phyloP scores from a whole-genome alignment of 2,888 invertebrate genomes.

The Ephialtes manifestator region DNA sequence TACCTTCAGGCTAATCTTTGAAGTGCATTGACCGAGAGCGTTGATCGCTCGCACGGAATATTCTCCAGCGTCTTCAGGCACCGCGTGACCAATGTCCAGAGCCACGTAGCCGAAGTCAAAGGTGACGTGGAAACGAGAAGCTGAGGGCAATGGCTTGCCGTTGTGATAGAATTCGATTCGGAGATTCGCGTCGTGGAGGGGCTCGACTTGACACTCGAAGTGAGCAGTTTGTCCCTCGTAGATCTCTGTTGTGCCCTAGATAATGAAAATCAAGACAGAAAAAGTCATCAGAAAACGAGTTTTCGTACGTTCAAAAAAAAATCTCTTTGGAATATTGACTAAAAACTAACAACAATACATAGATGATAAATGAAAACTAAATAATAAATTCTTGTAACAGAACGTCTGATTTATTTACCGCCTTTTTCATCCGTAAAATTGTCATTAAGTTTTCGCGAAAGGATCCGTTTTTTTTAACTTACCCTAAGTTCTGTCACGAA shows the following conservation, averaged over 20 bases:
- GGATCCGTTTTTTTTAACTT: conserved; percentile 69
- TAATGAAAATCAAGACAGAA: not conserved
- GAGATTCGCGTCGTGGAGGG: conserved; percentile 95
- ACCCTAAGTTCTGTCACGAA: conserved; percentile 93
- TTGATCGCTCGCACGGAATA: conserved; percentile 98
- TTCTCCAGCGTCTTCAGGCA: conserved; percentile 98
- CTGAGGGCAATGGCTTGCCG: conserved; percentile 96
- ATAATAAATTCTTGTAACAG: too few relatives aligned
- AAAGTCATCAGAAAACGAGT: not conserved
- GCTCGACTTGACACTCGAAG: conserved; percentile 97
- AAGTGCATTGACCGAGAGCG: conserved; percentile 95
- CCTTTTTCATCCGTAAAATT: too few relatives aligned
- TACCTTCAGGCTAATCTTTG: conserved; percentile 93
- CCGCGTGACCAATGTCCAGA: conserved; percentile 96
- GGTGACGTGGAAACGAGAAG: conserved; percentile 96
- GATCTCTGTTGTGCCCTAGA: conserved; percentile 93
- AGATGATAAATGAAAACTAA: too few relatives aligned
- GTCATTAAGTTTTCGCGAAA: not conserved
- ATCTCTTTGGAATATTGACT: too few relatives aligned
- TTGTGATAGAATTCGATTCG: conserved; percentile 97
- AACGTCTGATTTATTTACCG: too few relatives aligned
- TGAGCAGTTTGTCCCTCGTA: conserved; percentile 97
- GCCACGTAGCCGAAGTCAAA: conserved; percentile 99
- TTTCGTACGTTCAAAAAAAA: not conserved
- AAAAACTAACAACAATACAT: too few relatives aligned